These are phyloP conservation scores for Eupristina koningsbergeri DNA, from an alignment of 1,140 invertebrate genomes.

Conservation along the genomic window DNA sequence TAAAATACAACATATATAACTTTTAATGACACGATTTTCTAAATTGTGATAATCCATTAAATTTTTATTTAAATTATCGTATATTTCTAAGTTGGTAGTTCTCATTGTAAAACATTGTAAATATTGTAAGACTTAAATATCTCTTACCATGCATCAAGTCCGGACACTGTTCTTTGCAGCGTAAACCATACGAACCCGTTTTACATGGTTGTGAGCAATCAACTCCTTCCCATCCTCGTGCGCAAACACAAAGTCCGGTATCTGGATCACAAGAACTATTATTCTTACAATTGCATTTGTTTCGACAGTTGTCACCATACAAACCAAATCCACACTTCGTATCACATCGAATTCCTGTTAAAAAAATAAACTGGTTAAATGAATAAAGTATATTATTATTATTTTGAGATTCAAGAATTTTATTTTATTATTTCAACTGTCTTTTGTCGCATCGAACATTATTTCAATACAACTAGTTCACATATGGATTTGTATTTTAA, in stretches of 20 bases:
- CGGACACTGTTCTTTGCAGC: constrained; percentile 87
- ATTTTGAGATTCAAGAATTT: no score
- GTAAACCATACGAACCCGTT: constrained; percentile 84
- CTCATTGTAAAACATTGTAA: no score
- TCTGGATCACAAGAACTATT: constrained; percentile 89
- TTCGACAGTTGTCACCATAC: constrained; percentile 85
- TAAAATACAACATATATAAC: no score
- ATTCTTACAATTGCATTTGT: constrained; percentile 86
- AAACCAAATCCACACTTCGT: constrained; percentile 84
- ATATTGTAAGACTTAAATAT: background rate
- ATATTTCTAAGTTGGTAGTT: no score
- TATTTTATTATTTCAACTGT: no score
- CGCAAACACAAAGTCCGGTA: constrained; percentile 87
- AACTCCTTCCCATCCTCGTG: constrained; percentile 86
- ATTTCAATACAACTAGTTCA: no score
- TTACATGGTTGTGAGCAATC: constrained; percentile 84
- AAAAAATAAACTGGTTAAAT: background rate
- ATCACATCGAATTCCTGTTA: constrained; percentile 79
- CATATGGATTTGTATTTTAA: no score
- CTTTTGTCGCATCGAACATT: no score
- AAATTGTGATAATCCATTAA: no score
- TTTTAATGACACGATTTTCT: no score
- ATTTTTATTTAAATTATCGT: no score
- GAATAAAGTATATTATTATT: no score
- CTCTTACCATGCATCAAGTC: constrained; percentile 76